Conservation (phyloP, 2,113 vertebrate species). For the Barnardius zonarius region DNA sequence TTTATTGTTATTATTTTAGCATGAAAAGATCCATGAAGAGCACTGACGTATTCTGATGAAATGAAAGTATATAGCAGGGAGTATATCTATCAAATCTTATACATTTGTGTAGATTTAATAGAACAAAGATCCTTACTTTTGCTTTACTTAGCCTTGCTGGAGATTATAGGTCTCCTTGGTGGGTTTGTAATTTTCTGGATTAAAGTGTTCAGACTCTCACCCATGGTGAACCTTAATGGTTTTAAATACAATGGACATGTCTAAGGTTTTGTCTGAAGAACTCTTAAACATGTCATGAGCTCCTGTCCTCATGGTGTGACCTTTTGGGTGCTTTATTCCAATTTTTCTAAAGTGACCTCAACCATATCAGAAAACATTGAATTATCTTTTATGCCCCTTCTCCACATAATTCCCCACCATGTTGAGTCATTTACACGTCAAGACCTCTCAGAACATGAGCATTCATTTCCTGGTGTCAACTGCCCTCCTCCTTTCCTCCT, state of each 20-base stretch:
- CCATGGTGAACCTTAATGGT: background rate
- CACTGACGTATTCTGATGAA: constrained; percentile 58
- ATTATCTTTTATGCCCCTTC: background rate
- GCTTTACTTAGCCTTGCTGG: background rate
- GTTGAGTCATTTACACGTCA: background rate
- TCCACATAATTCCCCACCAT: background rate
- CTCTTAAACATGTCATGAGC: background rate
- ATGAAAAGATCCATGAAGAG: constrained; percentile 44
- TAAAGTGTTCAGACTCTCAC: background rate
- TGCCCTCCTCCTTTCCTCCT: background rate
- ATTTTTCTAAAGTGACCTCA: background rate
- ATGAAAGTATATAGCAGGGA: background rate
- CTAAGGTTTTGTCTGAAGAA: background rate
- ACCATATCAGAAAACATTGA: background rate
- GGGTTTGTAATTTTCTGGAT: background rate
- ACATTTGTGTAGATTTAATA: background rate
- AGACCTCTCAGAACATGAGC: background rate
- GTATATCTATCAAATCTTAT: background rate
- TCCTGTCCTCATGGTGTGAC: background rate
- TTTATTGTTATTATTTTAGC: constrained; percentile 64
- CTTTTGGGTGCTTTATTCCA: background rate
- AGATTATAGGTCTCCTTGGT: background rate
- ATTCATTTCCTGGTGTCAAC: background rate
- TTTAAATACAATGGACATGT: background rate
- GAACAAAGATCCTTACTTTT: background rate